Evolutionary conservation across 2,113 vertebrate species (phyloP).

Genomic region (Ptilorrhoa leucosticta): DNA sequence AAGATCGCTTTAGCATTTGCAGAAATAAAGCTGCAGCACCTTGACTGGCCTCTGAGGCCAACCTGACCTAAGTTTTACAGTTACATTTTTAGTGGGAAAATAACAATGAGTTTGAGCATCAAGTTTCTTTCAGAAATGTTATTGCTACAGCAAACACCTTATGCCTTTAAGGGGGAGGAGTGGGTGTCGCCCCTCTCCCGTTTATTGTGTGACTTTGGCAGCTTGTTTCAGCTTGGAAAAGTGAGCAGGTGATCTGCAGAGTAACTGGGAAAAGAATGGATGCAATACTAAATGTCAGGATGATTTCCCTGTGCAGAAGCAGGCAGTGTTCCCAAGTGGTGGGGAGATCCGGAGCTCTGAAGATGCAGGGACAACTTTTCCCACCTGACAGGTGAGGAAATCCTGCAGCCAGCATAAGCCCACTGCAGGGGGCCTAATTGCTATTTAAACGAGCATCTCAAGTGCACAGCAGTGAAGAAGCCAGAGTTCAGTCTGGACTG

Average conservation of each 20-base stretch:
- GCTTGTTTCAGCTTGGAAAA: background rate
- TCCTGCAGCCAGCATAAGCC: background rate
- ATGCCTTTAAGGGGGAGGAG: background rate
- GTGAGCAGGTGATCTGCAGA: background rate
- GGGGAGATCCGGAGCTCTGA: background rate
- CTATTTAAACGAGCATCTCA: background rate
- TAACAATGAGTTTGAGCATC: background rate
- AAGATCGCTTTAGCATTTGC: background rate
- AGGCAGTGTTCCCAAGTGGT: background rate
- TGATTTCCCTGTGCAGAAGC: background rate
- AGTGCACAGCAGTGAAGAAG: background rate
- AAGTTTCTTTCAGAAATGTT: background rate
- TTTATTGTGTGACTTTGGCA: background rate
- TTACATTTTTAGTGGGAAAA: background rate
- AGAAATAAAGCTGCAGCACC: background rate
- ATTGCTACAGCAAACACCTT: background rate
- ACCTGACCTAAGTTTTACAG: background rate
- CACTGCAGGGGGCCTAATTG: background rate
- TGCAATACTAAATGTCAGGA: background rate
- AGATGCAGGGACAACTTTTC: background rate
- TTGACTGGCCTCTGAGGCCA: background rate
- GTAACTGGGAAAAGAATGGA: background rate
- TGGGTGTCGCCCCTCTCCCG: background rate
- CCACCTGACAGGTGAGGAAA: background rate
- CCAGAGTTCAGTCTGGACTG: background rate